These are phyloP conservation scores for Enteromius paludinosus DNA, from an alignment of 2,797 vertebrate species.

Conservation along the genomic window DNA sequence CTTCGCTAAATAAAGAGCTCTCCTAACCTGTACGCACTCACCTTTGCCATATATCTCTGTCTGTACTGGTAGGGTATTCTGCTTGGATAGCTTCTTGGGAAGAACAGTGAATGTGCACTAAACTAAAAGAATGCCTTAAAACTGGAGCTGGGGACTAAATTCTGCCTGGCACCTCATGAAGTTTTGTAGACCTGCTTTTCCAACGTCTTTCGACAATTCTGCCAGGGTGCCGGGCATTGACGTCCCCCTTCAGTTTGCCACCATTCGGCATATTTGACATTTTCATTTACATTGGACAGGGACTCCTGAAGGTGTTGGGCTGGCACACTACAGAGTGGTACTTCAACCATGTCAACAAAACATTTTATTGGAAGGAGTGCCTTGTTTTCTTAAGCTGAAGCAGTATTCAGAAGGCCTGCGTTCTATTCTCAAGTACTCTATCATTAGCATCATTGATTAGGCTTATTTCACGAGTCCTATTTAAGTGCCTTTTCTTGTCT, in stretches of 20 bases:
- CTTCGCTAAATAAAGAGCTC: conserved; percentile 24
- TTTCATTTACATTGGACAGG: conserved; percentile 65
- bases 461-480: conserved; percentile 19
- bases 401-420: conserved; percentile 64
- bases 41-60: conserved; percentile 64
- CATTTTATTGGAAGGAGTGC: conserved; percentile 63
- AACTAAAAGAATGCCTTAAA: conserved; percentile 61
- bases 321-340: conserved; percentile 64
- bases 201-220: conserved; percentile 43
- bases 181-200: conserved; percentile 47
- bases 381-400: conserved; percentile 63
- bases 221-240: conserved; percentile 58
- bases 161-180: conserved; percentile 62
- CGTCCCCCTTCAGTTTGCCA: conserved; percentile 65
- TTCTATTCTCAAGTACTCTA: conserved; percentile 36
- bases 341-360: conserved; percentile 60
- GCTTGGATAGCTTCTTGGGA: conserved; percentile 80
- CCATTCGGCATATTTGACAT: conserved; percentile 62
- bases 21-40: conserved; percentile 48
- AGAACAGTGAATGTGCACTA: conserved; percentile 80
- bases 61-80: conserved; percentile 71
- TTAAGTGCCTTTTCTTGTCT: conserved; percentile 33
- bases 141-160: conserved; percentile 63
- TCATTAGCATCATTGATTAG: conserved; percentile 25
- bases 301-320: conserved; percentile 65